Percentiles rank a stretch among this genome's conserved stretches.
phyloP scores from a whole-genome alignment of 2,113 vertebrate species.

The Callaeas wilsoni region DNA sequence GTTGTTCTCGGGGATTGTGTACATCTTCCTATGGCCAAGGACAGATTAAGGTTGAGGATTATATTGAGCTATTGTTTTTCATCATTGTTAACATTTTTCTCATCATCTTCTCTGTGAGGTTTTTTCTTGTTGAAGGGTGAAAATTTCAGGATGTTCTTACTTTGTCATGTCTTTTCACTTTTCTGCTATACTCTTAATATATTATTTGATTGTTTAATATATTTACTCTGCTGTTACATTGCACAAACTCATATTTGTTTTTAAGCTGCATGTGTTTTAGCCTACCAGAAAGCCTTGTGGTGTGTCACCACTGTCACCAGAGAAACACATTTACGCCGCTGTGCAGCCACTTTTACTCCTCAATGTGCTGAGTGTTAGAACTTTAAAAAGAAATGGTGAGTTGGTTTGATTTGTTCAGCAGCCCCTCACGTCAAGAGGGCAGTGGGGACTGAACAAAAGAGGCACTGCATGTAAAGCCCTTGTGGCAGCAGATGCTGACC shows the following conservation, averaged over 20 bases:
- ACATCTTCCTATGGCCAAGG: background rate
- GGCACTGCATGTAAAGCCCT: background rate
- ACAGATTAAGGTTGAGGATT: background rate
- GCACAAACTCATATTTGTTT: background rate
- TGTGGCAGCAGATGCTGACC: background rate
- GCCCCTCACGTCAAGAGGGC: background rate
- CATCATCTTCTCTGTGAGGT: background rate
- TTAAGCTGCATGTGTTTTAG: background rate
- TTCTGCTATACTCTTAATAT: background rate
- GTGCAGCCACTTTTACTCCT: background rate
- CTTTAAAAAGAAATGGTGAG: background rate
- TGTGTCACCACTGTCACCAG: background rate
- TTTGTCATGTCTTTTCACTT: background rate
- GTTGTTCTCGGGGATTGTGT: background rate
- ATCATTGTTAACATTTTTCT: background rate
- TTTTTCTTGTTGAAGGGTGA: rapidly evolving
- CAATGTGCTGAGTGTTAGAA: background rate
- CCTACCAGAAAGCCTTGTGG: background rate
- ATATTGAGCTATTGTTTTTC: background rate
- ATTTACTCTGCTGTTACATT: background rate
- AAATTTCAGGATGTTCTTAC: background rate
- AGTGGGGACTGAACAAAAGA: background rate
- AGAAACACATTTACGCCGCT: rapidly evolving
- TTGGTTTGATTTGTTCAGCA: background rate
- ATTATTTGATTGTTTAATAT: background rate